Evolutionary conservation across 2,888 invertebrate genomes (phyloP), one percentile per base, ranked within the genome.

Genomic region (Polyommatus icarus): DNA sequence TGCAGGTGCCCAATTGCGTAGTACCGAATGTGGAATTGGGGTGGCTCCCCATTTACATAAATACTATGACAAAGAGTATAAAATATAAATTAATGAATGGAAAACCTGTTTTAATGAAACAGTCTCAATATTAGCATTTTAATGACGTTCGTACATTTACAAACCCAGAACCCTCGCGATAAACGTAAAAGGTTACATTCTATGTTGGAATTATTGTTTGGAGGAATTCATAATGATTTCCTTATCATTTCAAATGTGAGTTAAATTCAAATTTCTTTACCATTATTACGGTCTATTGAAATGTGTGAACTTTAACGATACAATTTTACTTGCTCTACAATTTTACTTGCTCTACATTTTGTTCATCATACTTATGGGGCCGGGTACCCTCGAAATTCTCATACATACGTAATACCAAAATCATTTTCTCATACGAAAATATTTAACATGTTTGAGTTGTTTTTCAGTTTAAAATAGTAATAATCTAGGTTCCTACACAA

Each of bases 1-100:
- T 87, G 88, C 86, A 87, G 82, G 84, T 85, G 84, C 83, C 82
- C 84, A 87, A 89, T 89, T 90, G 88, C 89, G 88, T 87, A 87
- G 87, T 84, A 81, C 85, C 84, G 29, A 67, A 77, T 81, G 83
- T 82, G 81, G 84, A 86, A 83, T 79, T 82, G 81, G 83, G 83
- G 82, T 83, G 81, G 81, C 79, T 79, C 81, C 79, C 80, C 76
- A 81, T 80, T 82, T 79, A 79, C 82, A 82, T 82, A 79, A 81
- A 81, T 78, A 79, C 76, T 54, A 75, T 54, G 75, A 75, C 75
- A 75, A 80, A 81, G 81, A 80, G 82, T 81, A 80, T 82, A 79
- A 76, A 80, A 82, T 81, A 80, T 82, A 79, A 76, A 78, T 81
- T 82, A 83, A 82, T 83, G 80, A 84, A 80, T 81, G 75, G 29